Base-by-base conservation (phyloP, 2,888 invertebrate species). In the Hipparchia sbordonii region DNA sequence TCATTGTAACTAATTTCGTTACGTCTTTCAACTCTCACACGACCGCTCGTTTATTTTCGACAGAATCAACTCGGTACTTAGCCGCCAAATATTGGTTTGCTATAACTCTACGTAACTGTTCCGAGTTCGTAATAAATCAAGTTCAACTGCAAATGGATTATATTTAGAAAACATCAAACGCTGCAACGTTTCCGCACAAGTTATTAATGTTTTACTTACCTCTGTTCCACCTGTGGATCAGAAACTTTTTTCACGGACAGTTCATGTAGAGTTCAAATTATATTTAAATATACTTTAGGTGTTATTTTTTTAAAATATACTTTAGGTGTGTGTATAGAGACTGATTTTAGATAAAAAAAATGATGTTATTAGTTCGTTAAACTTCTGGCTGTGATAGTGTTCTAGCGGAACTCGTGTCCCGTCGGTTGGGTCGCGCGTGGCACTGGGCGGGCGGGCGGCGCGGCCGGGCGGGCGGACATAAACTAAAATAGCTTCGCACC, bases 401-500 rank as follows among this genome's bases (percentile, higher is more conserved):
- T 68, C 51, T 33, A 52, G 68, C 59, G 59, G 52, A 59, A 72
- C 71, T 60, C 68, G 72, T 71, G 65, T 62, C 45, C 57, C 73
- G 56, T 56, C 71, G 51, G 77, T 77, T 80, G 77, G 78, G 82
- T 78, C 83, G 79, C 81, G 80, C 80, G 81, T 81, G 82, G 83
- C 86, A 87, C 88, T 87, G 92, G 91, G 90, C 90, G 92, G 91
- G 90, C 90, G 92, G 91, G 89, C 89, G 88, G 87, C 82, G 80
- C 76, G 76, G 79, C 76, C 80, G 82, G 79, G 81, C 83, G 69
- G 83, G 83, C 79, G 78, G 76, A 77, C 79, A 77, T 72, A 65
- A 72, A 76, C 90, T 84, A 86, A 93, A 93, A 93, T 93, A 93
- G 89, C 88, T 81, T 84, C 87, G 87, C 91, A 93, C 94, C 93